Evolutionary conservation across 2,113 vertebrate species (phyloP).

Genomic region (Corythornis madagascariensis): DNA sequence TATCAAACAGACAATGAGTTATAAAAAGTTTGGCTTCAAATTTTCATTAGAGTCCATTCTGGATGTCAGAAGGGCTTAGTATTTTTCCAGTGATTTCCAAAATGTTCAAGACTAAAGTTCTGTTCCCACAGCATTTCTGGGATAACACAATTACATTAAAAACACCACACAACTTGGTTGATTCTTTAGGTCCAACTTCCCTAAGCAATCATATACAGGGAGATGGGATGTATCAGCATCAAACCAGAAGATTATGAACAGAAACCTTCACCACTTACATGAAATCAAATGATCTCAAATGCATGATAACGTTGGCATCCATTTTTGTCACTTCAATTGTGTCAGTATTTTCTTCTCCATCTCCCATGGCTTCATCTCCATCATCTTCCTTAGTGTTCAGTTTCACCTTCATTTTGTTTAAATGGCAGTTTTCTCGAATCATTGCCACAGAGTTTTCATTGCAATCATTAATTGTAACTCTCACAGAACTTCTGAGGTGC

Average conservation of each 20-base stretch:
- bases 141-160: not conserved
- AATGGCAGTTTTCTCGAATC: conserved; percentile 92
- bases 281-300: conserved; percentile 93
- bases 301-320: conserved; percentile 98
- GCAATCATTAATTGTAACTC: conserved; percentile 94
- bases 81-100: not conserved
- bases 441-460: conserved; percentile 89
- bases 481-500: conserved; percentile 87
- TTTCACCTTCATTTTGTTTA: conserved; percentile 90
- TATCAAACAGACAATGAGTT: not conserved
- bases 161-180: not conserved
- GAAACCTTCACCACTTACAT: conserved; percentile 83
- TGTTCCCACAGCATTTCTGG: not conserved
- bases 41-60: not conserved
- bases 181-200: not conserved
- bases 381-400: conserved; percentile 69
- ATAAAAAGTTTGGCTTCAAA: not conserved
- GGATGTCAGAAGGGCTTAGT: not conserved
- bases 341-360: conserved; percentile 69
- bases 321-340: conserved; percentile 91
- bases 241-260: not conserved
- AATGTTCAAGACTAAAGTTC: not conserved
- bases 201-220: not conserved
- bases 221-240: not conserved
- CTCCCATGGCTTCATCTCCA: conserved; percentile 54